phyloP scores from a whole-genome alignment of 2,888 invertebrate species.

The Marasmarcha lunaedactyla region DNA sequence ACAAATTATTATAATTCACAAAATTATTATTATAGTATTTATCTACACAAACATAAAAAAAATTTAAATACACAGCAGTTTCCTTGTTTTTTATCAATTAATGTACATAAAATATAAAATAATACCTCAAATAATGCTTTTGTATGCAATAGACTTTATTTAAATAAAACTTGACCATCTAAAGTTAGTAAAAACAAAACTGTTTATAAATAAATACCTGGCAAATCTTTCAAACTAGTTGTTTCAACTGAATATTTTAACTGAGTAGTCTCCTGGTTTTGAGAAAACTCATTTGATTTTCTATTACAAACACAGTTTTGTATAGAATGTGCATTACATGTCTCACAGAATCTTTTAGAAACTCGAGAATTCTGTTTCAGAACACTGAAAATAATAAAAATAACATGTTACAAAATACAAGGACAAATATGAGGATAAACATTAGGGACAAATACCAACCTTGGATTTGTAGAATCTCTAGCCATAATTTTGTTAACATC shows the following conservation, averaged over 20 bases:
- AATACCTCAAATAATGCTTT: no score
- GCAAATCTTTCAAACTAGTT: conserved; percentile 49
- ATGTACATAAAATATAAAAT: no score
- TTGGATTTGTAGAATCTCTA: not conserved
- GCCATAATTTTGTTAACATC: conserved; percentile 35
- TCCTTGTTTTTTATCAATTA: no score
- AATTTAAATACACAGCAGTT: no score
- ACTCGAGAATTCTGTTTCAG: not conserved
- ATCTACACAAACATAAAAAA: no score
- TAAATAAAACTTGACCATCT: no score
- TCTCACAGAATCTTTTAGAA: conserved; percentile 23
- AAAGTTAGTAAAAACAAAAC: no score
- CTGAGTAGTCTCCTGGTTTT: conserved; percentile 19
- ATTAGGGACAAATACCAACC: not conserved
- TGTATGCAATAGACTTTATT: no score
- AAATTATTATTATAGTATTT: no score
- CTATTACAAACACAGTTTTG: conserved; percentile 30
- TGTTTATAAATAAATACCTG: conserved; percentile 28
- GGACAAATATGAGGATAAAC: no score
- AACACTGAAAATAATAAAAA: not conserved
- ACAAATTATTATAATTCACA: not conserved
- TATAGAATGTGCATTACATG: conserved; percentile 21
- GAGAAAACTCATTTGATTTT: conserved; percentile 14
- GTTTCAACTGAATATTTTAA: conserved; percentile 41
- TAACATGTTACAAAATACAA: not conserved